These are phyloP conservation scores for Cinclus cinclus DNA, from an alignment of 2,113 vertebrate species.

Conservation along the genomic window DNA sequence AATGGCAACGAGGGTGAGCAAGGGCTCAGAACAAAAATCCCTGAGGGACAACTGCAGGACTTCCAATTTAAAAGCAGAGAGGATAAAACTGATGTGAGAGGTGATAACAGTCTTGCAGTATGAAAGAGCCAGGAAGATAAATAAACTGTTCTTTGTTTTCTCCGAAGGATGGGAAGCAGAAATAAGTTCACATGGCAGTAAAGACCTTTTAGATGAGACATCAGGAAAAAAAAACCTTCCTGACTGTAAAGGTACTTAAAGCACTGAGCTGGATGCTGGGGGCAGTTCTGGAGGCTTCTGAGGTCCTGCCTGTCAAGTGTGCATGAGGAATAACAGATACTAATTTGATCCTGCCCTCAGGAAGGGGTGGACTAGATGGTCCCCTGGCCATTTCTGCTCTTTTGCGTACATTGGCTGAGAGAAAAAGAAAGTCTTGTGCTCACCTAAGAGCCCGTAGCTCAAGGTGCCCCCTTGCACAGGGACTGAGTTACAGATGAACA, in stretches of 20 bases:
- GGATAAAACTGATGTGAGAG: not conserved
- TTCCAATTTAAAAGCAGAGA: not conserved
- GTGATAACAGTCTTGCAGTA: not conserved
- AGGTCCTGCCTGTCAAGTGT: not conserved
- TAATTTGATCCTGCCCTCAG: not conserved
- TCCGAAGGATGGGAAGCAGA: not conserved
- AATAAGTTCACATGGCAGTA: not conserved
- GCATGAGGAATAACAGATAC: not conserved
- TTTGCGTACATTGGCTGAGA: not conserved
- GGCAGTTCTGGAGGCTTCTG: not conserved
- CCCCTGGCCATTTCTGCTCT: not conserved
- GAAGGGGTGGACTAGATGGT: not conserved
- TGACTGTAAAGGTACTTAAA: not conserved
- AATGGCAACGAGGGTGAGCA: not conserved
- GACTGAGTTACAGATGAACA: not conserved
- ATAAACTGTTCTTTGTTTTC: not conserved
- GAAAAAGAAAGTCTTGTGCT: not conserved
- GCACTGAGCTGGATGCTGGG: not conserved
- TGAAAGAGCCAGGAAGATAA: not conserved
- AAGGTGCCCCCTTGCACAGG: not conserved
- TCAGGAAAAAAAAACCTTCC: not conserved
- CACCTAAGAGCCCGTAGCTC: accelerated
- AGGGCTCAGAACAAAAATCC: not conserved
- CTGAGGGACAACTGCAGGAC: not conserved
- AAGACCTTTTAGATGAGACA: not conserved